Conservation (phyloP, 2,888 invertebrate species). For the Rhyacophila evoluta region DNA sequence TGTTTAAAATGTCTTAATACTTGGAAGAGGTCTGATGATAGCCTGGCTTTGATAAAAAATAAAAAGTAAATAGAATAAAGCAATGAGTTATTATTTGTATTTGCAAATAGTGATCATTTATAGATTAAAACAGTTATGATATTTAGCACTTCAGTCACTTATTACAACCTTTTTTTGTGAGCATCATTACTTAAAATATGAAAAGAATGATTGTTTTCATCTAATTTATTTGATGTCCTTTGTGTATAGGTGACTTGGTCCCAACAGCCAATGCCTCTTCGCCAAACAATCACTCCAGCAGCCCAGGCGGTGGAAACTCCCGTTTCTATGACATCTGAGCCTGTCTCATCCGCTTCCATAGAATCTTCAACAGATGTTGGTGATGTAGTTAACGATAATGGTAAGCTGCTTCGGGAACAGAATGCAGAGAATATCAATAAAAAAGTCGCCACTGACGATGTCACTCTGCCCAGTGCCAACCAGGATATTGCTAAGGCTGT, state of each 20-base stretch:
- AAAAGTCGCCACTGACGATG: not conserved
- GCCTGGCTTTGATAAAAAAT: too few relatives aligned
- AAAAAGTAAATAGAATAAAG: too few relatives aligned
- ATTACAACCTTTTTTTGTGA: too few relatives aligned
- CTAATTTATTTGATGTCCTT: too few relatives aligned
- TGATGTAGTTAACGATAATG: not conserved
- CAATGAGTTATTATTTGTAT: too few relatives aligned
- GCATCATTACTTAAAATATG: too few relatives aligned
- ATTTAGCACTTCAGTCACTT: too few relatives aligned
- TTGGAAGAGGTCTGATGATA: too few relatives aligned
- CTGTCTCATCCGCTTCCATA: not conserved
- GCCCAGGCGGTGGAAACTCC: slow-evolving; percentile 11
- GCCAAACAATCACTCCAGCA: not conserved
- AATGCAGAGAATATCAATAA: not conserved
- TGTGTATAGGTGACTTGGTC: slow-evolving; percentile 11
- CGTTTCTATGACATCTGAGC: not conserved
- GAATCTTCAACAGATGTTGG: not conserved
- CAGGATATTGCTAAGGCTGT: not conserved
- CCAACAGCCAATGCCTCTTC: slow-evolving; percentile 1
- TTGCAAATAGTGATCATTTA: too few relatives aligned
- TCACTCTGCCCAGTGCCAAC: not conserved
- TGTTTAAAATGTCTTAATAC: too few relatives aligned
- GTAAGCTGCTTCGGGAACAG: not conserved
- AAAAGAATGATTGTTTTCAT: too few relatives aligned
- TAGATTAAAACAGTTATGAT: too few relatives aligned